Conservation (phyloP, 2,113 vertebrate species). For the Tilapia sparmanii region DNA sequence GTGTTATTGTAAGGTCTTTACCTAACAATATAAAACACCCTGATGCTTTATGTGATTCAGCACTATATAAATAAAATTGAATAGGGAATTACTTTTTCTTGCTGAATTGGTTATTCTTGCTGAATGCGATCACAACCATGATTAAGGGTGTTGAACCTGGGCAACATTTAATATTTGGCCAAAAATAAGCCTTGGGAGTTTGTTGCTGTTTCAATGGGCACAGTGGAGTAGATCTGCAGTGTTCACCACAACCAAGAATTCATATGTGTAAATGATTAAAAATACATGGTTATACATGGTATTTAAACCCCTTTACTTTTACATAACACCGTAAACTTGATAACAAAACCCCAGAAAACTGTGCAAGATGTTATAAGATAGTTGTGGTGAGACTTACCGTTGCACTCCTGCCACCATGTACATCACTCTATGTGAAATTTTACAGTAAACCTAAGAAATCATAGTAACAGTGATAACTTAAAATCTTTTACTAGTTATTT, state of each 20-base stretch:
- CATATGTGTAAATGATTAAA: background rate
- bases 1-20: background rate
- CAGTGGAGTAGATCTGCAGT: background rate
- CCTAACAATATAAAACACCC: background rate
- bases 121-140: background rate
- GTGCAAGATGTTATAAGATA: background rate
- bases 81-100: background rate
- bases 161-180: background rate
- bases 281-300: background rate
- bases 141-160: background rate
- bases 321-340: background rate
- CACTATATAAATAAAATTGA: background rate
- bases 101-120: background rate
- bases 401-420: background rate
- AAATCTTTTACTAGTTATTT: background rate
- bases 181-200: background rate
- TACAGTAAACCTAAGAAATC: background rate
- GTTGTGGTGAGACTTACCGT: background rate
- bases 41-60: background rate
- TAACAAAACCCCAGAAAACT: background rate
- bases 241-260: background rate
- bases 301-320: background rate
- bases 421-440: background rate
- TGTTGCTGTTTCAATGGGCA: background rate
- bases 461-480: background rate